Evolutionary conservation across 2,797 vertebrate species (phyloP).

Genomic region (Anguilla megastoma): DNA sequence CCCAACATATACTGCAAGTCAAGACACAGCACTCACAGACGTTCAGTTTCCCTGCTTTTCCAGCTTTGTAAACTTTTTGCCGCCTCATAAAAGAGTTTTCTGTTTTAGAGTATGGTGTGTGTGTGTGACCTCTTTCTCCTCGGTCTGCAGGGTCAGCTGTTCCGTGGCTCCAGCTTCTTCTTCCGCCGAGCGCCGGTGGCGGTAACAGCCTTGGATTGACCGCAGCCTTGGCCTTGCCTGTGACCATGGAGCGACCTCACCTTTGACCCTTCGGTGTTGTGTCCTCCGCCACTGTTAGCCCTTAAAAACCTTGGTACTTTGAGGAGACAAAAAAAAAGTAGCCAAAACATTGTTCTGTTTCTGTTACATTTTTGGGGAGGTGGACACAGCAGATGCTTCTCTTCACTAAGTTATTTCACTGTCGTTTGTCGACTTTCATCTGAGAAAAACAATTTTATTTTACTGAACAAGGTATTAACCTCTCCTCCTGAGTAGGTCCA

Average conservation of each 20-base stretch:
- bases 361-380: background rate
- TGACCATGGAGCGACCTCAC: conserved; percentile 46
- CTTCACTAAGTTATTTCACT: conserved; percentile 7
- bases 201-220: conserved; percentile 48
- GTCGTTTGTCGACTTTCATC: background rate
- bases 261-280: background rate
- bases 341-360: background rate
- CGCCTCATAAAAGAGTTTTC: background rate
- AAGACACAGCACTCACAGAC: background rate
- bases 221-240: background rate
- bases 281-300: conserved; percentile 6
- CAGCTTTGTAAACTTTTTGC: background rate
- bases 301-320: conserved; percentile 1
- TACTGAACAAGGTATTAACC: background rate
- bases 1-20: no score
- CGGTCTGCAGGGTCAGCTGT: conserved; percentile 76
- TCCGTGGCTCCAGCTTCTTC: conserved; percentile 86
- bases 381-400: background rate
- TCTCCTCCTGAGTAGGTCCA: background rate
- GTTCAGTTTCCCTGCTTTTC: background rate
- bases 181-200: conserved; percentile 77
- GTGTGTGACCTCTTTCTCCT: conserved; percentile 25
- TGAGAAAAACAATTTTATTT: conserved; percentile 7
- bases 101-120: background rate
- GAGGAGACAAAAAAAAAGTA: conserved; percentile 11